These are phyloP conservation scores for Isichthys henryi DNA, from an alignment of 2,113 vertebrate genomes.

Conservation along the genomic window DNA sequence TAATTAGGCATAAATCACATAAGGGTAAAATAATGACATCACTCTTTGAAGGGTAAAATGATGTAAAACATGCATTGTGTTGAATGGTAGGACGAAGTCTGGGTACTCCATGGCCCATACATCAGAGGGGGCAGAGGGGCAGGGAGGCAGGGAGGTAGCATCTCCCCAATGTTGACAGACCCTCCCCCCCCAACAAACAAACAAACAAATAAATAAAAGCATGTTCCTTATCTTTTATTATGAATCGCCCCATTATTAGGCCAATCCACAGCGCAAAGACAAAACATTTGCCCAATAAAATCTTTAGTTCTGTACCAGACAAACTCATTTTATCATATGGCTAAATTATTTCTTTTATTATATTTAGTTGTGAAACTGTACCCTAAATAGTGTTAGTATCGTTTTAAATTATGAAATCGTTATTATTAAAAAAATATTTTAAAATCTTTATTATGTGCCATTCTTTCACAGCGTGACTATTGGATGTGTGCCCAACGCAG, in stretches of 20 bases:
- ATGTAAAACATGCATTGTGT: not conserved
- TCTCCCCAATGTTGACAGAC: not conserved
- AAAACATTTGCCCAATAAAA: not conserved
- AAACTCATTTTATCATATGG: not conserved
- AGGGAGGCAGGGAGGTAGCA: not conserved
- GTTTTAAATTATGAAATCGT: not conserved
- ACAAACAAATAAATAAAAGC: not conserved
- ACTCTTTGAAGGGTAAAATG: not conserved
- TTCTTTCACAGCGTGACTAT: not conserved
- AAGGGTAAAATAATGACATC: not conserved
- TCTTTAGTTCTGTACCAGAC: not conserved
- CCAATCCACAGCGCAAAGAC: not conserved
- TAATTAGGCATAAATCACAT: not conserved
- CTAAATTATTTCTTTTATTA: not conserved
- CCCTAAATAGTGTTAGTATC: not conserved
- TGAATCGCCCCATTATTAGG: not conserved
- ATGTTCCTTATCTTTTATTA: not conserved
- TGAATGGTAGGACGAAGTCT: not conserved
- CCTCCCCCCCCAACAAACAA: not conserved
- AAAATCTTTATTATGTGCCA: not conserved
- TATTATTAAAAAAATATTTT: not conserved
- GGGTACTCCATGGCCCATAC: not conserved
- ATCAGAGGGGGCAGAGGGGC: too few species aligned
- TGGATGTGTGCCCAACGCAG: not conserved
- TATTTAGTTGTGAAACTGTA: not conserved